Percentiles rank a stretch among this genome's conserved stretches.
phyloP scores from a whole-genome alignment of 2,113 vertebrate genomes.

The Nyctibius bracteatus region DNA sequence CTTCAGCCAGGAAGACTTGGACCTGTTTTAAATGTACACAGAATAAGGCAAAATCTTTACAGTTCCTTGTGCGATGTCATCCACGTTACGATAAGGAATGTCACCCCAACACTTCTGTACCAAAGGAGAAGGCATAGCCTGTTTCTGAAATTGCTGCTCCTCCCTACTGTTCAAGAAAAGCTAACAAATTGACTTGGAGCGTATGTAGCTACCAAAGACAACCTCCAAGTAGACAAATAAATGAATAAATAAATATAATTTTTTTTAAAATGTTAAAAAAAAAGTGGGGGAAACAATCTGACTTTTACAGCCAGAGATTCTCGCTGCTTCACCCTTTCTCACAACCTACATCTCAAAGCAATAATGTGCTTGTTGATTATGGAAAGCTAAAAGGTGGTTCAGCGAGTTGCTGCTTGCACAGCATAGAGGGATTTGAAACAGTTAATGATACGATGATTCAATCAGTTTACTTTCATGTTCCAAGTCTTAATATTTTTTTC shows the following conservation, averaged over 20 bases:
- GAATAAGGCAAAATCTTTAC: background rate
- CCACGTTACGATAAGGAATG: background rate
- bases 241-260: background rate
- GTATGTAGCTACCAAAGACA: background rate
- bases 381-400: background rate
- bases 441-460: background rate
- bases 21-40: background rate
- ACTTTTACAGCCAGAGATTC: background rate
- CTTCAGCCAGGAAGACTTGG: background rate
- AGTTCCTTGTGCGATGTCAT: background rate
- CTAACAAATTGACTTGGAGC: background rate
- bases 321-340: background rate
- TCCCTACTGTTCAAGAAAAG: background rate
- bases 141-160: background rate
- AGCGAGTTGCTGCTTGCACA: background rate
- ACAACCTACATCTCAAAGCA: background rate
- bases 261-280: background rate
- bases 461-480: background rate
- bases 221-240: background rate
- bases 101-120: background rate
- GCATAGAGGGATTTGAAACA: background rate
- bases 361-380: background rate
- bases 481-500: background rate
- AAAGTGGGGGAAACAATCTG: background rate
- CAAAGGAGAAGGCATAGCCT: background rate